Evolutionary conservation across 1,140 invertebrate genomes (phyloP), one percentile per base, ranked within the genome.

Genomic region (Diabrotica virgifera): DNA sequence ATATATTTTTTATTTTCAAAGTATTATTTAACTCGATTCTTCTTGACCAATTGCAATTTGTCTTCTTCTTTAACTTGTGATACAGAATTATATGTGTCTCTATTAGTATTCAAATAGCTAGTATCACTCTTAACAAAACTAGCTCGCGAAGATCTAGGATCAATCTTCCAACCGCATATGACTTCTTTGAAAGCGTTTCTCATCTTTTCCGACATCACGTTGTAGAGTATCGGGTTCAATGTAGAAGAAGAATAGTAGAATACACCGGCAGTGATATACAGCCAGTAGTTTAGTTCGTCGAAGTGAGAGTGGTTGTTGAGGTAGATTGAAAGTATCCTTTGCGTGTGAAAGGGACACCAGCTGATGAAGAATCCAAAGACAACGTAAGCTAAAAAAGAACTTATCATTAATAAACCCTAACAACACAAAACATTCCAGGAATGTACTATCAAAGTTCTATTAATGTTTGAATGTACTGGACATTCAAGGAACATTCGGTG

Each of bases 301-400:
- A 85, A 90, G 75, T 86, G 80, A 9, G 80, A 78, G 52, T 81
- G 81, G 35, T 86, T 77, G 60, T 83, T 81, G 8, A 66, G 62
- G 76, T 93, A 89, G 14, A 91, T 82, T 72, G 88, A 89, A 70
- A 92, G 85, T 56, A 96, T 78, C 3, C 93, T 82, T 79, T 99
- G 97, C 37, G 91, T 86, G 78, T 98, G 96, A 82, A 98, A 98
- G 12, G 96, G 96, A 0, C 94, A 93, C 95, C 95, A 99, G 81
- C 95, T 97, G 2, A 97, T 80, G 81, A 98, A 98, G 82, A 98
- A 98, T n/a, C 92, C 91, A 4, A 97, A 85, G 5, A 98, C 96
- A 5, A 98, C 96, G 2, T 93, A 93, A 72, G 93, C 96, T 98
- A 82, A 36, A 83, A 51, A 76, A 66, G 6, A 1, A 57, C 8